Evolutionary conservation across 2,797 vertebrate genomes (phyloP).

Genomic region (Perdix hodgsoniae): DNA sequence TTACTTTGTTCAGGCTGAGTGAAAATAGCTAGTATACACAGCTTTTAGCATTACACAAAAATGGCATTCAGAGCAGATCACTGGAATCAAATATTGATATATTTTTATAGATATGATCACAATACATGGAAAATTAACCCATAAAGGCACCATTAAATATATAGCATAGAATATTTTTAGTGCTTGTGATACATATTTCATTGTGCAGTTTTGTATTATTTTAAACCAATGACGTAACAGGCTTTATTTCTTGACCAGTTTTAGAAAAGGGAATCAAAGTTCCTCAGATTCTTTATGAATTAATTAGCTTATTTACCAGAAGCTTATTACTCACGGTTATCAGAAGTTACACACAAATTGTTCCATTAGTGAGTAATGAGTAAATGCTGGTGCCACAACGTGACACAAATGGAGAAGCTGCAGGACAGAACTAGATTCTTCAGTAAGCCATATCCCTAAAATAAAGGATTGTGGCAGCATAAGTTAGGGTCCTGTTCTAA

Average conservation of each 20-base stretch:
- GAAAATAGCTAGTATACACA: not conserved
- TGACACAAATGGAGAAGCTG: not conserved
- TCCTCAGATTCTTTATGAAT: not conserved
- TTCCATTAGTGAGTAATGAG: constrained; percentile 43
- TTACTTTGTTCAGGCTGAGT: not conserved
- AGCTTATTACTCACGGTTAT: constrained; percentile 33
- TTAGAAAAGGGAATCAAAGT: not conserved
- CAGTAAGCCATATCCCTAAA: not conserved
- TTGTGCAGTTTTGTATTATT: not conserved
- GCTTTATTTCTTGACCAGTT: not conserved
- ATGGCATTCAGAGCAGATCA: not conserved
- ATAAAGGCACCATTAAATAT: not conserved
- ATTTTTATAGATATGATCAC: not conserved
- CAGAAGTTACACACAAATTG: not conserved
- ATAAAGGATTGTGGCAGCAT: not conserved
- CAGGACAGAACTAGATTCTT: not conserved
- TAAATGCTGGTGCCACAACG: not conserved
- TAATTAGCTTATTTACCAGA: not conserved
- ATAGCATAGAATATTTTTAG: not conserved
- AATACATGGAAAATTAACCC: not conserved
- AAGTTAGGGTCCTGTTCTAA: not conserved
- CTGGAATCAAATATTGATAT: not conserved
- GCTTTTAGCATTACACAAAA: not conserved
- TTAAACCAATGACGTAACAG: not conserved
- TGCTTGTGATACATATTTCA: not conserved